Conservation (phyloP, 2,888 invertebrate genomes). For the Pantelozetes paolii region DNA sequence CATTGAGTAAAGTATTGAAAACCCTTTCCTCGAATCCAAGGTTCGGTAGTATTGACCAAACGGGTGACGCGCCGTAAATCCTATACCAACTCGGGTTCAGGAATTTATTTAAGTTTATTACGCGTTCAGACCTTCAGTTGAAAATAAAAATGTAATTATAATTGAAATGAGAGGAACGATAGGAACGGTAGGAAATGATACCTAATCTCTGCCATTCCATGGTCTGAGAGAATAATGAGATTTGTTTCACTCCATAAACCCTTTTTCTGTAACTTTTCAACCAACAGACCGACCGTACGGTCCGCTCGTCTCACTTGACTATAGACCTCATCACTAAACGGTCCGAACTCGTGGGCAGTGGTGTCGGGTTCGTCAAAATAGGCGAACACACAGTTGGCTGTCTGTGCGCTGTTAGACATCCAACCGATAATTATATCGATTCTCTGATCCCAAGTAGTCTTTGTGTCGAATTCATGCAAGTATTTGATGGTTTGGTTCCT, state of each 20-base stretch:
- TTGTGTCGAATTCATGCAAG: slow-evolving; percentile 52
- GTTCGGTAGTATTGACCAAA: slow-evolving; percentile 61
- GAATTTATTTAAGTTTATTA: slow-evolving; percentile 60
- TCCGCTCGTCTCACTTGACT: slow-evolving; percentile 51
- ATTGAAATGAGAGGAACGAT: neutral
- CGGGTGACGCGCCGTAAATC: slow-evolving; percentile 59
- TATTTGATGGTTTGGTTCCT: slow-evolving; percentile 51
- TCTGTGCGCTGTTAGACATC: slow-evolving; percentile 59
- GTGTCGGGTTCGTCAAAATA: slow-evolving; percentile 69
- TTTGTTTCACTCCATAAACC: slow-evolving; percentile 60
- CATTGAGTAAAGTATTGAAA: neutral
- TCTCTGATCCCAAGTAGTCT: slow-evolving; percentile 57
- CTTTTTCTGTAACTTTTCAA: slow-evolving; percentile 56
- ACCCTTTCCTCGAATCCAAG: slow-evolving; percentile 2
- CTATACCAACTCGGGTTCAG: slow-evolving; percentile 56
- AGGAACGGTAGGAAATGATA: neutral
- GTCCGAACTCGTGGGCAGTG: slow-evolving; percentile 61
- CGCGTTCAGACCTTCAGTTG: slow-evolving; percentile 49
- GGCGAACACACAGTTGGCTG: slow-evolving; percentile 65
- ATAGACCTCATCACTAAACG: slow-evolving; percentile 54
- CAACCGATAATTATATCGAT: slow-evolving; percentile 61
- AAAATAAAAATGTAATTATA: too few relatives aligned
- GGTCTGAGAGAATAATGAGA: slow-evolving; percentile 67
- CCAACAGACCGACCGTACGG: slow-evolving; percentile 59
- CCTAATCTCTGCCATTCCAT: slow-evolving; percentile 63